Conservation (phyloP, 2,797 vertebrate species). For the Lepus townsendii region DNA sequence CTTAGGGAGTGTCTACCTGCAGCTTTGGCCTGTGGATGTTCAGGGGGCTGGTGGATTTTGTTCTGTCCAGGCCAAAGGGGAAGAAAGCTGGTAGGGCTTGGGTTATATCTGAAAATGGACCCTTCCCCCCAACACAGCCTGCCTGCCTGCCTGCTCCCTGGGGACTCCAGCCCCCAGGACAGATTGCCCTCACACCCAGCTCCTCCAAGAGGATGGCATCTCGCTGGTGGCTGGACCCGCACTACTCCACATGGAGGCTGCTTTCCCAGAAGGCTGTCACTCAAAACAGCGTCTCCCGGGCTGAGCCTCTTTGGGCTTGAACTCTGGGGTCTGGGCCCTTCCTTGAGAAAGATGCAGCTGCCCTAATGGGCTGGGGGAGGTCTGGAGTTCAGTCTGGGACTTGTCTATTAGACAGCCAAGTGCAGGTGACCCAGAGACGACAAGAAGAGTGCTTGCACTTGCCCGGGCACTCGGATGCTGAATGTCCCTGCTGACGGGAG, state of each 20-base stretch:
- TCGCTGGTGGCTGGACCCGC: neutral
- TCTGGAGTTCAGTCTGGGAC: neutral
- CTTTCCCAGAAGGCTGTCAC: neutral
- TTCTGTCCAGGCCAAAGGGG: conserved; percentile 17
- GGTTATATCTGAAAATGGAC: neutral
- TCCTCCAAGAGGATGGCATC: neutral
- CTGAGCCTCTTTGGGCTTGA: neutral
- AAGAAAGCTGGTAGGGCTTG: neutral
- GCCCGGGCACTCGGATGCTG: neutral
- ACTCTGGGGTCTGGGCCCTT: neutral
- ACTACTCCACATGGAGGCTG: neutral
- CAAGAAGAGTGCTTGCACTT: neutral
- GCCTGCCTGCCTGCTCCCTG: neutral
- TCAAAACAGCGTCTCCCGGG: neutral
- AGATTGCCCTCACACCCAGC: neutral
- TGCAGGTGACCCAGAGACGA: neutral
- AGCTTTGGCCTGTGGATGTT: neutral
- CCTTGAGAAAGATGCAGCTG: neutral
- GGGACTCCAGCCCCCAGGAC: neutral
- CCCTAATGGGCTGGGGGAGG: neutral
- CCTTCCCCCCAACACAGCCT: accelerated
- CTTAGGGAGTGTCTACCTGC: neutral
- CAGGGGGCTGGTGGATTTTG: neutral
- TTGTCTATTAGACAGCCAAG: neutral
- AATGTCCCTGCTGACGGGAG: neutral